Evolutionary conservation across 1,140 invertebrate genomes (phyloP).

Genomic region (Ylistrum balloti): DNA sequence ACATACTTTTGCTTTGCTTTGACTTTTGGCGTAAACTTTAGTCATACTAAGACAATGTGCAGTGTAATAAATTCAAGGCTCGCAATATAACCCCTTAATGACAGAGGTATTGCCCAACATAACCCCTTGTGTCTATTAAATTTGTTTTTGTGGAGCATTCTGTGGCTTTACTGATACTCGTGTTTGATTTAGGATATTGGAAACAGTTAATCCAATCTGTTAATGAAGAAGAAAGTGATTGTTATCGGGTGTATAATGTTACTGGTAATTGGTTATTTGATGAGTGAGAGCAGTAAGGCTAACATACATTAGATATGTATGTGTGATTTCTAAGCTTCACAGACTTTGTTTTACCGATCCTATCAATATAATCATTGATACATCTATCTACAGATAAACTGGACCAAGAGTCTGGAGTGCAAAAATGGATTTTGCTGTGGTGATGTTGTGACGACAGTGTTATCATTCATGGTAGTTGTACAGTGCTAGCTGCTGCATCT

Average conservation of each 20-base stretch:
- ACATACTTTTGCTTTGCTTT: too few species aligned
- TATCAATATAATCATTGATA: neutral
- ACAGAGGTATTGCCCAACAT: too few species aligned
- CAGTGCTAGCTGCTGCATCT: neutral
- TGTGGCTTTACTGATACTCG: too few species aligned
- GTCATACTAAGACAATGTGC: too few species aligned
- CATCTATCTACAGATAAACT: constrained; percentile 11
- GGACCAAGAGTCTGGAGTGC: neutral
- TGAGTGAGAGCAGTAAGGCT: neutral
- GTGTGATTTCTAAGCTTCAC: neutral
- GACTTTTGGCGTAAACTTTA: too few species aligned
- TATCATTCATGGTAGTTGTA: neutral
- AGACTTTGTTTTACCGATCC: neutral
- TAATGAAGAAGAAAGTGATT: neutral
- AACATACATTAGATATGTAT: too few species aligned
- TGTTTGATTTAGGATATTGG: too few species aligned
- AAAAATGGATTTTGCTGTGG: constrained; percentile 17
- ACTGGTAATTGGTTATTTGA: neutral
- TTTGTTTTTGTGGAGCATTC: too few species aligned
- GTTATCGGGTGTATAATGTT: neutral
- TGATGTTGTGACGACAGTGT: neutral
- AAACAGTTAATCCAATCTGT: too few species aligned
- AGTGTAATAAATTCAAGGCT: too few species aligned
- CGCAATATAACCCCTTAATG: too few species aligned
- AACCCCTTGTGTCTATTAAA: too few species aligned